Evolutionary conservation across 2,888 invertebrate species (phyloP).

Genomic region (Heliconius sara): DNA sequence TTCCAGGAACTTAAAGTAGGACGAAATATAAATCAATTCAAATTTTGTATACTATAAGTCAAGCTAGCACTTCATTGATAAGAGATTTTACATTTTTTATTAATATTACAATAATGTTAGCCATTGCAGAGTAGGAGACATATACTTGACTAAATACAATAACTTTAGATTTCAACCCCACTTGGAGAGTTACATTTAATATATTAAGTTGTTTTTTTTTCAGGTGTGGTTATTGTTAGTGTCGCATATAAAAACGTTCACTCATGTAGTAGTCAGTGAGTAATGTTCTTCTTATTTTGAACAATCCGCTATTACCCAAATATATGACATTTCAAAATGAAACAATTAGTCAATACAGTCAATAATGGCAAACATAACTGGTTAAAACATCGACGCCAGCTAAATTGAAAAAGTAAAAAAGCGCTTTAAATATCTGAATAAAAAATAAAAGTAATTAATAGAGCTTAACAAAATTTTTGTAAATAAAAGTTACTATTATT

Average conservation of each 20-base stretch:
- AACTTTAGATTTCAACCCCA: background rate
- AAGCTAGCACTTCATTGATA: background rate
- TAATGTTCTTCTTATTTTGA: no score
- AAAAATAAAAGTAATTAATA: background rate
- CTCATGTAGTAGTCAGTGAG: no score
- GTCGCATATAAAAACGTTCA: background rate
- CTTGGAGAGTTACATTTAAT: background rate
- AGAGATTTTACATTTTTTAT: background rate
- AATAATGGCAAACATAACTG: background rate
- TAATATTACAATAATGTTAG: background rate
- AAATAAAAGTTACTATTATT: background rate
- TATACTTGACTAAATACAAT: background rate
- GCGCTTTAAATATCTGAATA: background rate
- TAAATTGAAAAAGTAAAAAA: background rate
- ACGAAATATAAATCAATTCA: constrained; percentile 31
- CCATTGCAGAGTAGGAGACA: background rate
- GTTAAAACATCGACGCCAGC: no score
- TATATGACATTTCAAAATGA: background rate
- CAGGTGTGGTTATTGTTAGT: background rate
- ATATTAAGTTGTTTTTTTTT: background rate
- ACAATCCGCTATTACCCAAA: background rate
- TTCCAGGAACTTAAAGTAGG: constrained; percentile 37
- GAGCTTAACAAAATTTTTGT: no score
- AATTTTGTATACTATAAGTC: constrained; percentile 17
- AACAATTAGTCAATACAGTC: no score